Percentiles rank a stretch among this genome's conserved stretches.
phyloP scores from a whole-genome alignment of 1,140 invertebrate species.

The Lepidotrigona ventralis region DNA sequence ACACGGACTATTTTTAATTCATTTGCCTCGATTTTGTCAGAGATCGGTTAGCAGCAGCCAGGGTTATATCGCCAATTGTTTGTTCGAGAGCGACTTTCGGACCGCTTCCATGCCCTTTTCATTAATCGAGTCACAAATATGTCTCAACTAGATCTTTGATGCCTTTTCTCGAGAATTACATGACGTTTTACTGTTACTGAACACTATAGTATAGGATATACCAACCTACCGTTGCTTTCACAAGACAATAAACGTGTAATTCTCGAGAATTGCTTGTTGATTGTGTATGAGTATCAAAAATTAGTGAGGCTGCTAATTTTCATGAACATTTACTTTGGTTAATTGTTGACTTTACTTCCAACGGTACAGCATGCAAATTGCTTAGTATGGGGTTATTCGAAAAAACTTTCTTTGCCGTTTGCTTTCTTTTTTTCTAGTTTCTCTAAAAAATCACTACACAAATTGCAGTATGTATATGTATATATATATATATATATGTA shows the following conservation, averaged over 20 bases:
- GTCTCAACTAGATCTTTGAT: slow-evolving; percentile 8
- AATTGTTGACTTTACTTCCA: slow-evolving; percentile 55
- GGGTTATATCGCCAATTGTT: slow-evolving; percentile 65
- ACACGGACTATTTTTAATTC: slow-evolving; percentile 59
- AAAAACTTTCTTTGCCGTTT: slow-evolving; percentile 28
- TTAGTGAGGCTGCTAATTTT: slow-evolving; percentile 46
- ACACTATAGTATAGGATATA: not conserved
- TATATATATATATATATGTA: not conserved
- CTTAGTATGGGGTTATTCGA: slow-evolving; percentile 42
- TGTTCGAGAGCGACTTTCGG: slow-evolving; percentile 61
- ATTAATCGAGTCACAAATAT: slow-evolving; percentile 34
- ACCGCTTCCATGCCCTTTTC: slow-evolving; percentile 32
- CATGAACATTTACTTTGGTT: slow-evolving; percentile 40
- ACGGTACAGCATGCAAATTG: slow-evolving; percentile 56
- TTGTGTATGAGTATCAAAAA: slow-evolving; percentile 33
- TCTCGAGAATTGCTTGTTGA: slow-evolving; percentile 44
- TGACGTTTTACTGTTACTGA: not conserved
- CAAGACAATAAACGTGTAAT: slow-evolving; percentile 17
- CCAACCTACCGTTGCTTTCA: not conserved
- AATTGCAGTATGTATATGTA: not conserved
- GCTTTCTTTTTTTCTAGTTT: not conserved
- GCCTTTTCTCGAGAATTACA: slow-evolving; percentile 24
- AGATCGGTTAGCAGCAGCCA: slow-evolving; percentile 70
- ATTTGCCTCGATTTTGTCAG: slow-evolving; percentile 54
- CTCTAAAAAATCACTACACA: slow-evolving; percentile 18